Evolutionary conservation across 1,140 invertebrate genomes (phyloP).

Genomic region (Pararge aegeria): DNA sequence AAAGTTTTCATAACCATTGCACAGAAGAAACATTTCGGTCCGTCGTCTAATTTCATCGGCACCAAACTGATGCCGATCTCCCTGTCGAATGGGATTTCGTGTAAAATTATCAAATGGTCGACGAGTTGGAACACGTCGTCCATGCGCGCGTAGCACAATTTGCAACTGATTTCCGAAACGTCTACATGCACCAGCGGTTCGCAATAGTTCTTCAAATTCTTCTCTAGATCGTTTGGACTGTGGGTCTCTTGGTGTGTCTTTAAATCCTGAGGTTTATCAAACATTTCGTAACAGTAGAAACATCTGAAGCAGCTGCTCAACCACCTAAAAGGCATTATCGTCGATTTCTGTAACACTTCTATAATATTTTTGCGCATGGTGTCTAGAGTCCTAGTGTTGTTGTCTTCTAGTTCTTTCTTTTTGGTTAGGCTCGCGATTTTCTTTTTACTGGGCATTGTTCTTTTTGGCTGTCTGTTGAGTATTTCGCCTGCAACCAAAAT

Average conservation of each 20-base stretch:
- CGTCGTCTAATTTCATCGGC: conserved; percentile 38
- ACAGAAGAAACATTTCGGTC: conserved; percentile 41
- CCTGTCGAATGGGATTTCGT: conserved; percentile 31
- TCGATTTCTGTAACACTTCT: conserved; percentile 40
- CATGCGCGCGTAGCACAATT: conserved; percentile 28
- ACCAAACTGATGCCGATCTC: conserved; percentile 31
- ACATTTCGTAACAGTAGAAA: conserved; percentile 53
- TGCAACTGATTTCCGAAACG: conserved; percentile 39
- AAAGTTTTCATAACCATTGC: conserved; percentile 37
- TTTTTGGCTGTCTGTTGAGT: conserved; percentile 18
- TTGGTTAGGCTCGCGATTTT: conserved; percentile 8
- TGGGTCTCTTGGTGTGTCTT: conserved; percentile 32
- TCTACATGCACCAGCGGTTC: conserved; percentile 33
- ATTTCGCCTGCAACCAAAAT: conserved; percentile 48
- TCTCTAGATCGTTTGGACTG: conserved; percentile 10
- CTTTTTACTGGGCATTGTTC: background rate
- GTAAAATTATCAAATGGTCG: conserved; percentile 28
- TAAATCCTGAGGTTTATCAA: conserved; percentile 25
- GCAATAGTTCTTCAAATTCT: conserved; percentile 22
- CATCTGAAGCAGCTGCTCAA: conserved; percentile 44
- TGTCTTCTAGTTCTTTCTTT: conserved; percentile 6
- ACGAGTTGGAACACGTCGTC: conserved; percentile 35
- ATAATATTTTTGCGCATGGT: conserved; percentile 40
- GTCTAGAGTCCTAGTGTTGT: conserved; percentile 16
- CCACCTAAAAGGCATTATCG: conserved; percentile 47